Conservation (phyloP, 2,113 vertebrate species). For the Zingel zingel region DNA sequence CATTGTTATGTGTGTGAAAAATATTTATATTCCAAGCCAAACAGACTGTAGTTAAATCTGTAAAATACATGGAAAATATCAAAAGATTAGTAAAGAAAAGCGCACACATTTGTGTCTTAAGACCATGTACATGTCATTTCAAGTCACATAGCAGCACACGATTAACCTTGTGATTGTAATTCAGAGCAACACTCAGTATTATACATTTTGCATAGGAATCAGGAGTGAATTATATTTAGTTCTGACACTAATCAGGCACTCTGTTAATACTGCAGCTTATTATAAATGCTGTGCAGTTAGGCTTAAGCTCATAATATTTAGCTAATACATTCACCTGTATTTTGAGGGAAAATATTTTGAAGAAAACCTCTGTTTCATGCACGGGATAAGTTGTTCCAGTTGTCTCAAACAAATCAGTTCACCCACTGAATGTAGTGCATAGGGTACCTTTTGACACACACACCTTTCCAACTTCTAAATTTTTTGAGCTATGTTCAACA, state of each 20-base stretch:
- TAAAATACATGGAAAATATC: conserved; percentile 32
- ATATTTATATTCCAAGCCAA: background rate
- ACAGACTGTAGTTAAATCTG: conserved; percentile 25
- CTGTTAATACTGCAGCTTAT: conserved; percentile 35
- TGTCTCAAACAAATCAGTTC: background rate
- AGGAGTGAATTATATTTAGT: conserved; percentile 17
- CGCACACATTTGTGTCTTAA: background rate
- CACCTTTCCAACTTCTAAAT: too few species aligned
- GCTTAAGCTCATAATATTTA: conserved; percentile 29
- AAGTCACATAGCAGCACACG: conserved; percentile 38
- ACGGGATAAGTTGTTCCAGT: conserved; percentile 10
- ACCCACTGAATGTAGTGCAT: background rate
- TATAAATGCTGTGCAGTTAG: conserved; percentile 46
- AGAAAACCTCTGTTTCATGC: conserved; percentile 27
- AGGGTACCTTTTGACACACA: background rate
- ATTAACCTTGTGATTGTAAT: conserved; percentile 40
- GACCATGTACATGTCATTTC: conserved; percentile 34
- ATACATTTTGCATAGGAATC: conserved; percentile 74
- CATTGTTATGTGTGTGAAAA: conserved; percentile 18
- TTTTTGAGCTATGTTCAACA: background rate
- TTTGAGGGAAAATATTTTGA: background rate
- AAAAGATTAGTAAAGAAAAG: conserved; percentile 40
- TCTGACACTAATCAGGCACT: conserved; percentile 59
- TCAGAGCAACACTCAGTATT: conserved; percentile 47
- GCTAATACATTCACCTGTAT: conserved; percentile 28